phyloP scores from a whole-genome alignment of 2,113 vertebrate species.

The Charadrius vociferus region DNA sequence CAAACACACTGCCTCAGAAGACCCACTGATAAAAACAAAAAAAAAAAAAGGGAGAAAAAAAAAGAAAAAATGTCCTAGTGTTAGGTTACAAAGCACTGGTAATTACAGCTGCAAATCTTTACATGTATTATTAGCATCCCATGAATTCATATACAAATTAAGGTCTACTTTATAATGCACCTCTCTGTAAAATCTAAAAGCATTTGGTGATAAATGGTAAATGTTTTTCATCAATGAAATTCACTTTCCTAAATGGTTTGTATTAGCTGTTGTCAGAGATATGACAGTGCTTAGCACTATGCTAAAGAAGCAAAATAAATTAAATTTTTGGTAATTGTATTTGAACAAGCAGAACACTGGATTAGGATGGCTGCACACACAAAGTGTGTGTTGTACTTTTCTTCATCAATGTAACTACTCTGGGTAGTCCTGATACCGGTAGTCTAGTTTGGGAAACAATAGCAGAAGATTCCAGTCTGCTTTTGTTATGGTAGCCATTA shows the following conservation, averaged over 20 bases:
- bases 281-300: neutral
- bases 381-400: rapidly evolving
- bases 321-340: neutral
- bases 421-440: neutral
- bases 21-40: neutral
- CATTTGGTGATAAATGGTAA: neutral
- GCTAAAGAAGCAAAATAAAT: neutral
- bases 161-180: rapidly evolving
- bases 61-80: neutral
- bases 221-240: neutral
- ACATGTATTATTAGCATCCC: neutral
- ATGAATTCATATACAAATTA: neutral
- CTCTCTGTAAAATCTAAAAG: neutral
- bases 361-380: neutral
- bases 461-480: neutral
- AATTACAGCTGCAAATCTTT: neutral
- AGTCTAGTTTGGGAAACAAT: neutral
- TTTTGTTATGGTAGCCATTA: neutral
- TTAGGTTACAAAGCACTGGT: neutral
- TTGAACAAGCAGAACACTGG: neutral
- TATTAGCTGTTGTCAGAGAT: neutral
- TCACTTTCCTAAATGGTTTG: neutral
- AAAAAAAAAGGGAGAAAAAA: too few species aligned
- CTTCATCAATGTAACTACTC: neutral
- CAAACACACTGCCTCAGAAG: neutral